Base-by-base conservation (phyloP, 2,888 invertebrate genomes). In the Cybosia mesomella region DNA sequence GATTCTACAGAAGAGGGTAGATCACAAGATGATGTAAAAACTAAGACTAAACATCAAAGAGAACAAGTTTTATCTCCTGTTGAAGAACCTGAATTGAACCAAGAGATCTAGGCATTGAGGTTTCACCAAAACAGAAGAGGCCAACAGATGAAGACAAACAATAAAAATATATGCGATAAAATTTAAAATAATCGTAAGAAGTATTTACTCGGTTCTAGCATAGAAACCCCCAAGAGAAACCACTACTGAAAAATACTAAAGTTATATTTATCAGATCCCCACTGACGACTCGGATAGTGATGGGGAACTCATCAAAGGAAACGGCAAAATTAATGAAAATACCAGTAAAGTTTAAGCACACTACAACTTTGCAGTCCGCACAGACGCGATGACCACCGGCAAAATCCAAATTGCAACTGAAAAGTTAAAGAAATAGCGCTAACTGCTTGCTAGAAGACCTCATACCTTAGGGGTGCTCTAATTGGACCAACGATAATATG, bases 251-350 rank as follows among this genome's bases (percentile, higher is more conserved):
- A 71, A 91, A 92, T 67, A 84, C 87, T 21, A 90, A 89, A 79
- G 66, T 43, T 80, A 77, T 55, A n/a, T n/a, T n/a, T n/a, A n/a
- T n/a, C n/a, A n/a, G n/a, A 70, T 77, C 10, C 70, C 74, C 24
- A 84, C 83, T 3, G 85, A 85, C 43, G 89, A 88, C 43, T 90
- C 91, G 57, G 90, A 91, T 39, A 87, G 86, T 43, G 92, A 90
- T 60, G 89, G 88, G 39, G 91, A 85, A 81, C 85, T 91, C 11
- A 83, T 93, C 9, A 89, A 87, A 83, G 94, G 92, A 85, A 94
- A 94, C 81, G 95, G 95, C n/a, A 95, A 94, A 87, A 95, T 95
- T 58, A 94, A 95, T 80, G 95, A 95, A 80, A 94, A 95, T n/a
- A n/a, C n/a, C n/a, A n/a, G n/a, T n/a, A n/a, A n/a, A n/a, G n/a